Evolutionary conservation across 1,140 invertebrate species (phyloP), one percentile per base, ranked within the genome.

Genomic region (Diabrotica virgifera): DNA sequence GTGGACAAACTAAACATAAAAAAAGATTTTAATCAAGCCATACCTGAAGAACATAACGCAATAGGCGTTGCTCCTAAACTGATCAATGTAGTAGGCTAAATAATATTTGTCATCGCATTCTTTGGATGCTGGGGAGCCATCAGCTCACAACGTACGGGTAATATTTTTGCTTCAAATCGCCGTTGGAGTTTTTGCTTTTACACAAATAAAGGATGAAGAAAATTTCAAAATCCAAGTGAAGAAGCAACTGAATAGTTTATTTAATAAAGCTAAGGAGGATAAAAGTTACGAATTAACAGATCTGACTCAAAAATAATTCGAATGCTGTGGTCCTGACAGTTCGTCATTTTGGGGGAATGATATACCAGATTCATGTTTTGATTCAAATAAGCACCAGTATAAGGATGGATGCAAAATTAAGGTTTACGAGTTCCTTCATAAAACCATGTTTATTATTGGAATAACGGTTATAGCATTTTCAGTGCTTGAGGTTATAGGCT

Each of bases 61-160:
- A 63, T 61, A 52, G 61, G 65, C 5, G n/a, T 74, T 0, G 84
- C 90, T 36, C 90, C 92, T n/a, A 86, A 88, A 11, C 84, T 95
- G 50, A 81, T 93, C 52, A 92, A 94, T 72, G 85, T 91, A 65
- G 86, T 92, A n/a, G 92, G 91, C n/a, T 77, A 86, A 10, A 84
- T 92, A 53, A 89, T 93, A 66, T 91, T 93, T 75, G 81, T 93
- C 51, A 89, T 93, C 8, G 90, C 91, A 13, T 93, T 94, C 81
- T 89, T 94, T 65, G 93, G 93, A 66, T 95, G 92, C 80, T 94
- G 91, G 68, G 93, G 93, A 36, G 92, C 92, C 12, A 80, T 92
- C 2, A 90, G 90, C 88, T 93, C 46, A 84, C 90, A n/a, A 91
- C 90, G 36, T 83, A 81, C 64, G 78, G 52, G 74, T 72, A 6